Conservation (phyloP, 2,113 vertebrate species). For the Indicator indicator region DNA sequence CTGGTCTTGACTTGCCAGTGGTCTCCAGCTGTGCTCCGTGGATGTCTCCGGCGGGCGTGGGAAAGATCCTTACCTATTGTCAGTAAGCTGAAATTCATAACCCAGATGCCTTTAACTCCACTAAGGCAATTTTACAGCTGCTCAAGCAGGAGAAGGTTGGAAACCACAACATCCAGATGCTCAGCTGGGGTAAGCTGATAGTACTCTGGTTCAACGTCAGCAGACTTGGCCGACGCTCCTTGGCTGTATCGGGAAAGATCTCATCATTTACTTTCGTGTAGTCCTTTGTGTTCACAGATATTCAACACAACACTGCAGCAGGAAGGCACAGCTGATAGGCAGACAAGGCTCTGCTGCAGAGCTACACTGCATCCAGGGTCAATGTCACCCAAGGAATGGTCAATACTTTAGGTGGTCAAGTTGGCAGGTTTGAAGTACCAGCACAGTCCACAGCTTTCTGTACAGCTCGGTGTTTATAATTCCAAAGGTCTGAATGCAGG, state of each 20-base stretch:
- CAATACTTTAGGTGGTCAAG: fast-evolving
- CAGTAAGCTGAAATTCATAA: conserved; percentile 25
- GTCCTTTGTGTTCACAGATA: background rate
- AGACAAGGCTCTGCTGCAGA: background rate
- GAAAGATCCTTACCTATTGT: conserved; percentile 56
- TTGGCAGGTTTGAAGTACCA: background rate
- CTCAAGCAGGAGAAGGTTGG: background rate
- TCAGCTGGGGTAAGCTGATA: conserved; percentile 45
- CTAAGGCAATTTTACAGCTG: conserved; percentile 36
- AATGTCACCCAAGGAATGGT: background rate
- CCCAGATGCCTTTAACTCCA: conserved; percentile 20
- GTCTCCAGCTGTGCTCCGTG: background rate
- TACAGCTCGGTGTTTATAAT: background rate
- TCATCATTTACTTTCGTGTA: background rate
- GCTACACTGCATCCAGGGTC: background rate
- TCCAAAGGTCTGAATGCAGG: background rate
- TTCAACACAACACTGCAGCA: background rate
- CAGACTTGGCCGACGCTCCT: background rate
- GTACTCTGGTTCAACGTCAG: background rate
- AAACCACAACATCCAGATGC: conserved; percentile 14
- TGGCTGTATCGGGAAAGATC: background rate
- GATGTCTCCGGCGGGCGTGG: background rate
- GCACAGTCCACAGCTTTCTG: background rate
- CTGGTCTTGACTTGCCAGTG: background rate
- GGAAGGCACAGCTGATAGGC: background rate